Evolutionary conservation across 2,113 vertebrate species (phyloP).

Genomic region (Mobula birostris): DNA sequence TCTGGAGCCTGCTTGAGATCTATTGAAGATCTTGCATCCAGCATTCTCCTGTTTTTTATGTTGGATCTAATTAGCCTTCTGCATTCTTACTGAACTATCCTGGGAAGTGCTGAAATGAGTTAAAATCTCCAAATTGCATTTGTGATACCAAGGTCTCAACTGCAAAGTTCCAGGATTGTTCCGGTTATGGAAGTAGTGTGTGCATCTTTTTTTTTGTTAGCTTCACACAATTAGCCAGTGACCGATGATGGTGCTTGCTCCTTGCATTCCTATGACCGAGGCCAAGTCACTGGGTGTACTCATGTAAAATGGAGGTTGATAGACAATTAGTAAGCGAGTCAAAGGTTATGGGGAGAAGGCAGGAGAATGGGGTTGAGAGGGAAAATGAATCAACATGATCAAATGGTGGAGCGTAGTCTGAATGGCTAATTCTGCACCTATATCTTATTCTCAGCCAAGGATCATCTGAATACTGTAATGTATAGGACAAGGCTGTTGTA

Average conservation of each 20-base stretch:
- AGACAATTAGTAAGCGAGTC: no score
- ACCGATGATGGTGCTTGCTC: background rate
- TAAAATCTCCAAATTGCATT: background rate
- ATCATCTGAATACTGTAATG: background rate
- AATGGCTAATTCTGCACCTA: no score
- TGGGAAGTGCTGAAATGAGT: background rate
- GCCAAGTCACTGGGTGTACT: no score
- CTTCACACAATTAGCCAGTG: background rate
- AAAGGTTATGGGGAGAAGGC: no score
- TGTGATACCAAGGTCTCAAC: background rate
- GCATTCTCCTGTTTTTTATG: background rate
- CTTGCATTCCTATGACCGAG: no score
- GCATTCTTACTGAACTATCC: background rate
- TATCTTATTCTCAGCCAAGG: background rate
- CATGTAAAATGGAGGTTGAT: no score
- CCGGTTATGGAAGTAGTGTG: background rate
- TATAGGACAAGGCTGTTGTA: background rate
- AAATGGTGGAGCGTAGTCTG: no score
- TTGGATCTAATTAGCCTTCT: background rate
- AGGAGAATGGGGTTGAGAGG: no score
- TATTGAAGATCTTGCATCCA: background rate
- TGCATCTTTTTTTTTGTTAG: background rate
- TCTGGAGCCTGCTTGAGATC: background rate
- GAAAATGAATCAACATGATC: no score
- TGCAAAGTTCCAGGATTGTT: background rate